phyloP scores from a whole-genome alignment of 1,140 invertebrate species.

The Neodiprion virginianus region DNA sequence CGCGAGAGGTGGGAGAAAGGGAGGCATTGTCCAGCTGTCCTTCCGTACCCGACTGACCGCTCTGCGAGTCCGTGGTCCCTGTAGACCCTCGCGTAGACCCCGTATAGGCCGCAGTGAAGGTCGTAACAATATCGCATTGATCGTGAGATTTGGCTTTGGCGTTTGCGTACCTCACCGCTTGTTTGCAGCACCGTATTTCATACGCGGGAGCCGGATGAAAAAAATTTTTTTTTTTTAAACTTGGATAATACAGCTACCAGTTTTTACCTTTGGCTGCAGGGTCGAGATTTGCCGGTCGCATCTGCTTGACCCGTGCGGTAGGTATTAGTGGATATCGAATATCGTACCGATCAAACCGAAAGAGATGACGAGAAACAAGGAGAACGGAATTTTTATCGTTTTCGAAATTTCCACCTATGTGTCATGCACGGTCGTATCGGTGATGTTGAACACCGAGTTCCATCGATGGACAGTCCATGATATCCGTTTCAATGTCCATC shows the following conservation, averaged over 20 bases:
- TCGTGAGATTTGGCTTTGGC: slow-evolving; percentile 6
- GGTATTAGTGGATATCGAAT: too few relatives aligned
- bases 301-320: neutral
- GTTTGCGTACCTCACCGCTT: neutral
- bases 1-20: neutral
- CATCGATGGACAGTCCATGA: neutral
- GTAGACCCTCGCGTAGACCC: slow-evolving; percentile 3
- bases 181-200: neutral
- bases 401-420: neutral
- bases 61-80: slow-evolving; percentile 6
- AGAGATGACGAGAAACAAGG: too few relatives aligned
- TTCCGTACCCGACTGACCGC: neutral
- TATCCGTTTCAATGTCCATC: slow-evolving; percentile 5
- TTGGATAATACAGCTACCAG: neutral
- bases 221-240: neutral
- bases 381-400: too few relatives aligned
- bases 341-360: neutral
- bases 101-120: slow-evolving; percentile 6
- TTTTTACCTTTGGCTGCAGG: neutral
- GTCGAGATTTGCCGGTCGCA: neutral
- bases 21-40: slow-evolving; percentile 6
- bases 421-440: neutral
- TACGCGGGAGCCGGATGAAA: neutral
- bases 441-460: neutral
- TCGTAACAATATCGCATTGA: slow-evolving; percentile 7